Evolutionary conservation across 1,140 invertebrate genomes (phyloP).

Genomic region (Trichomalopsis sarcophagae): DNA sequence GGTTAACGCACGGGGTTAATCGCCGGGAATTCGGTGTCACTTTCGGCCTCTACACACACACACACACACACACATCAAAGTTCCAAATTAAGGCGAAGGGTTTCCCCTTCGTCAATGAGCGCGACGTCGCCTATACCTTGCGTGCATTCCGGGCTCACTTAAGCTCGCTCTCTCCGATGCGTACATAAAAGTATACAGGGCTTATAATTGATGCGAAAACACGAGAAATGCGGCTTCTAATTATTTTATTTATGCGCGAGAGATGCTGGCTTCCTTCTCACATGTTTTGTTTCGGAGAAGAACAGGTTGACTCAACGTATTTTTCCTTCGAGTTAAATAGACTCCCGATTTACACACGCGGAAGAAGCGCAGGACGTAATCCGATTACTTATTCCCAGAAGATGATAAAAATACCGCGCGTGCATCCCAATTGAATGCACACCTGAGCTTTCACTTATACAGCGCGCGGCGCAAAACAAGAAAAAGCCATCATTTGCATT

Average conservation of each 20-base stretch:
- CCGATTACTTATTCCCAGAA: not conserved
- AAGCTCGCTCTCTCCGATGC: not conserved
- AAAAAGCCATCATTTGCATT: no score
- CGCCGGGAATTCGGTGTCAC: constrained; percentile 63
- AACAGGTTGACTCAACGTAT: not conserved
- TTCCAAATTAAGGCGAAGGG: constrained; percentile 31
- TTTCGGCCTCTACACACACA: constrained; percentile 53
- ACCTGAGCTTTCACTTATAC: not conserved
- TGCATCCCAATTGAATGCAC: not conserved
- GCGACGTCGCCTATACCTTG: constrained; percentile 1
- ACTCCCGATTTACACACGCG: no score
- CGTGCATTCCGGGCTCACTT: constrained; percentile 37
- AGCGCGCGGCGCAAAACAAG: no score
- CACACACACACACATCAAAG: not conserved
- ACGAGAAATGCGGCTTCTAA: not conserved
- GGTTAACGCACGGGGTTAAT: constrained; percentile 69
- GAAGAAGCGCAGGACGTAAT: not conserved
- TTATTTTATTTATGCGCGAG: constrained; percentile 7
- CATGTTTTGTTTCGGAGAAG: no score
- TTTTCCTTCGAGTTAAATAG: not conserved
- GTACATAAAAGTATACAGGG: not conserved
- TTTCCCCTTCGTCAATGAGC: not conserved
- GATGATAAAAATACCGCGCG: not conserved
- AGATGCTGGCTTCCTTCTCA: not conserved
- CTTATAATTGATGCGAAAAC: constrained; percentile 12